These are phyloP conservation scores for Columbina picui DNA, from an alignment of 2,113 vertebrate genomes.

Conservation along the genomic window DNA sequence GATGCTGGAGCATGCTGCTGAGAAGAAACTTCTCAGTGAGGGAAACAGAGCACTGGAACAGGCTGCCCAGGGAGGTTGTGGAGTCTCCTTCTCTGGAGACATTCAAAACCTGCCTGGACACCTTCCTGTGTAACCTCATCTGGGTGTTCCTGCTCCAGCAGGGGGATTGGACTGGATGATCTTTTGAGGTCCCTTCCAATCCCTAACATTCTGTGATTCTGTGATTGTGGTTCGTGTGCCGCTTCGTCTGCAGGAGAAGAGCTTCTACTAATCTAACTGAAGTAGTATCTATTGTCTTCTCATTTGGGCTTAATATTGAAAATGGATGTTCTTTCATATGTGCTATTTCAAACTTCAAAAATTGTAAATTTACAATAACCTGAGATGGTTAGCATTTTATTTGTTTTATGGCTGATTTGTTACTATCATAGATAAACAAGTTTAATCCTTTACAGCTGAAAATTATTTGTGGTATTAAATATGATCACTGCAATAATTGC, in stretches of 20 bases:
- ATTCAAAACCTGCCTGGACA: too few relatives aligned
- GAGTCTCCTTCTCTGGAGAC: too few relatives aligned
- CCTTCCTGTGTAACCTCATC: too few relatives aligned
- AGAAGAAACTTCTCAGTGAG: too few relatives aligned
- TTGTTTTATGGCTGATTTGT: background rate
- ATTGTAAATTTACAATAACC: background rate
- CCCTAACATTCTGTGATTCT: too few relatives aligned
- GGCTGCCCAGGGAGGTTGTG: too few relatives aligned
- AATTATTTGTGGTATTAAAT: constrained; percentile 12
- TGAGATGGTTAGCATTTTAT: background rate
- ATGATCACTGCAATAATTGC: constrained; percentile 17
- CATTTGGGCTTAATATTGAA: background rate
- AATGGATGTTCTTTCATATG: background rate
- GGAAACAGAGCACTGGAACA: too few relatives aligned
- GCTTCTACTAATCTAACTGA: background rate
- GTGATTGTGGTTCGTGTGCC: background rate
- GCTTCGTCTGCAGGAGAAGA: background rate
- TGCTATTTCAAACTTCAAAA: background rate
- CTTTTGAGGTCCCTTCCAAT: too few relatives aligned
- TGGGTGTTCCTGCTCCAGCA: too few relatives aligned
- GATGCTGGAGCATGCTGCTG: background rate
- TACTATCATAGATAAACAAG: background rate
- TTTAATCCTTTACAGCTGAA: background rate
- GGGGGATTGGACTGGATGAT: too few relatives aligned
- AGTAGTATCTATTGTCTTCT: background rate